Base-by-base conservation (phyloP, 2,113 vertebrate species). In the Hiodon tergisus region DNA sequence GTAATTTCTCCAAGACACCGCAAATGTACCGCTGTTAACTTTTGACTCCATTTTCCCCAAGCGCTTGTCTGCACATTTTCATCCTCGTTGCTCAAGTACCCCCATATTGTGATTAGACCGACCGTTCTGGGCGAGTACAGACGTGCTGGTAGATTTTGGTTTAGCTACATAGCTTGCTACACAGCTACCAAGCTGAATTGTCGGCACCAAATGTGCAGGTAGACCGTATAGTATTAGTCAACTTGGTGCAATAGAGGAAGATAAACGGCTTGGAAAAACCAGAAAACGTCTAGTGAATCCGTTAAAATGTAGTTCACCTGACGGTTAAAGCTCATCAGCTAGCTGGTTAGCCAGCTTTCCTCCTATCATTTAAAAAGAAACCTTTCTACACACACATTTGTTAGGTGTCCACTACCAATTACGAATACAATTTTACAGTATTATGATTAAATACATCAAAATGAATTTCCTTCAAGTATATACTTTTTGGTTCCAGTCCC, bases 61-160 rank as follows among this genome's bases (percentile, higher is more conserved):
- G 78, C 83, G 85, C 79, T 81, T 14, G 6, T 11, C n/a, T 52
- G 70, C 73, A 67, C 66, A 75, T 59, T 74, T 59, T 62, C 75
- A 58, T 52, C 78, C 81, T 81, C 76, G 72, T 79, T 74, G 80
- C 60, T 67, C 17, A 67, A 75, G 47, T 87, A 84, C 89, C 90
- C 89, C 90, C 85, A 81, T 81, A 57, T 78, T 81, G 78, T 78
- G 80, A 72, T 77, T 69, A 76, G 78, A 86, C 83, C 84, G 85
- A 68, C 81, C 82, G 85, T 77, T 85, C 79, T 72, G 77, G 10
- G 31, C 73, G 52, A 54, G 6, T 10, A 11, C 72, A 6, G 65
- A 66, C 69, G 83, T 69, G 84, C 79, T 73, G 82, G 55, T 82
- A 82, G 81, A 83, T 85, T 86, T 77, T 78, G 85, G 76, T 61